Conservation (phyloP, 2,113 vertebrate species). For the Pterocles orientalis region DNA sequence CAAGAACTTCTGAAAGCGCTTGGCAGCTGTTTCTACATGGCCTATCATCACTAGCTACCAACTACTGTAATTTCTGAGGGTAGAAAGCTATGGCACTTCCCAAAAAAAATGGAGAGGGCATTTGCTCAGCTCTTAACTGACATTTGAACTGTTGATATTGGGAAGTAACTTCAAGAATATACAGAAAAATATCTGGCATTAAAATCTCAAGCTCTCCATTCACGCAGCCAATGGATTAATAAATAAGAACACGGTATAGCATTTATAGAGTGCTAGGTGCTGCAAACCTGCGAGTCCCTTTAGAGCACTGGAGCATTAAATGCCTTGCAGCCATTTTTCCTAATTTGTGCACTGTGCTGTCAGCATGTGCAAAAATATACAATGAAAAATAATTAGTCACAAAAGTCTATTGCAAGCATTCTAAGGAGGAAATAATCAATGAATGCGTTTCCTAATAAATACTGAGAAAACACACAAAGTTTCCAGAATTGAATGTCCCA, state of each 20-base stretch:
- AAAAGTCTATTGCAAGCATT: neutral
- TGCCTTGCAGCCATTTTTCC: neutral
- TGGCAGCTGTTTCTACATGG: neutral
- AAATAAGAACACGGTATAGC: neutral
- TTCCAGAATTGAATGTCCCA: neutral
- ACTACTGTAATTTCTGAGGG: constrained; percentile 5
- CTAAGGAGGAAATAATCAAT: neutral
- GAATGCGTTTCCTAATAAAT: neutral
- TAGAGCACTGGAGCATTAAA: neutral
- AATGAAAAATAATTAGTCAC: neutral
- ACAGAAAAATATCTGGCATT: neutral
- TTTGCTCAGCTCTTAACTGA: constrained; percentile 7
- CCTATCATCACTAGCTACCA: neutral
- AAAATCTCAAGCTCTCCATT: neutral
- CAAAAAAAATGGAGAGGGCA: neutral
- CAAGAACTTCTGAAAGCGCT: neutral
- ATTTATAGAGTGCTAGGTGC: neutral
- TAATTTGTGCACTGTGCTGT: neutral
- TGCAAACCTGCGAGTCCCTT: neutral
- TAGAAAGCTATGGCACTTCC: neutral
- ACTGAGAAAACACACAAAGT: neutral
- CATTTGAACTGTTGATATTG: neutral
- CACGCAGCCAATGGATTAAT: neutral
- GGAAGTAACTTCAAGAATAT: constrained; percentile 42
- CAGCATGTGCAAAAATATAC: neutral